phyloP scores from a whole-genome alignment of 92 coral and sea anemone species.

The Meandrina meandrites region DNA sequence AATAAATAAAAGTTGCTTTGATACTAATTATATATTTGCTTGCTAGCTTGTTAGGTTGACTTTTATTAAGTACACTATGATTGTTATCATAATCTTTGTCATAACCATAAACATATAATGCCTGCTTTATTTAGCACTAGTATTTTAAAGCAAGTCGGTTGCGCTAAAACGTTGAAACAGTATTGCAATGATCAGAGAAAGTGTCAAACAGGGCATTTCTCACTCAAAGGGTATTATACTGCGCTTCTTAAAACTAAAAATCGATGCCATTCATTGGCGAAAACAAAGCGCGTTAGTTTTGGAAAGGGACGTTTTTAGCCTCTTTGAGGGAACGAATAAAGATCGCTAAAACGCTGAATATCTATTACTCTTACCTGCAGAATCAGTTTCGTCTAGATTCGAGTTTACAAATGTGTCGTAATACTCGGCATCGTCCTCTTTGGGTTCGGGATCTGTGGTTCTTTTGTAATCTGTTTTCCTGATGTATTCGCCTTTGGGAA shows the following conservation, averaged over 20 bases:
- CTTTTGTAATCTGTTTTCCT: conserved; percentile 3
- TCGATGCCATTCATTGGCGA: no score
- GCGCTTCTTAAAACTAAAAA: no score
- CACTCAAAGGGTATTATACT: not conserved
- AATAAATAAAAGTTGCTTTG: not conserved
- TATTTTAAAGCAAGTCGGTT: no score
- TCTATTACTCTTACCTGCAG: not conserved
- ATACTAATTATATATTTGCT: no score
- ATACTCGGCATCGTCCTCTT: not conserved
- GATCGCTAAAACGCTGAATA: no score
- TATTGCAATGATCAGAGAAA: not conserved
- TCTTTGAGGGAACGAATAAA: no score
- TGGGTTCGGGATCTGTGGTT: not conserved
- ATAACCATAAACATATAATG: no score
- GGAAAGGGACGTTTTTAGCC: no score
- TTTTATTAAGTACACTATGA: not conserved
- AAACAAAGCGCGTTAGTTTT: no score
- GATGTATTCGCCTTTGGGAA: conserved; percentile 39
- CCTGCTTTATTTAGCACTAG: no score
- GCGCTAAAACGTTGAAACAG: not conserved
- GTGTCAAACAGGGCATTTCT: not conserved
- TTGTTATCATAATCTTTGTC: no score
- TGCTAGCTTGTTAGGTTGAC: not conserved
- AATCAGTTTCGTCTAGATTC: conserved; percentile 8
- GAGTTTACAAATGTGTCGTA: not conserved